Evolutionary conservation across 2,888 invertebrate species (phyloP), one percentile per base, ranked within the genome.

Genomic region (Chymomyza caudatula): DNA sequence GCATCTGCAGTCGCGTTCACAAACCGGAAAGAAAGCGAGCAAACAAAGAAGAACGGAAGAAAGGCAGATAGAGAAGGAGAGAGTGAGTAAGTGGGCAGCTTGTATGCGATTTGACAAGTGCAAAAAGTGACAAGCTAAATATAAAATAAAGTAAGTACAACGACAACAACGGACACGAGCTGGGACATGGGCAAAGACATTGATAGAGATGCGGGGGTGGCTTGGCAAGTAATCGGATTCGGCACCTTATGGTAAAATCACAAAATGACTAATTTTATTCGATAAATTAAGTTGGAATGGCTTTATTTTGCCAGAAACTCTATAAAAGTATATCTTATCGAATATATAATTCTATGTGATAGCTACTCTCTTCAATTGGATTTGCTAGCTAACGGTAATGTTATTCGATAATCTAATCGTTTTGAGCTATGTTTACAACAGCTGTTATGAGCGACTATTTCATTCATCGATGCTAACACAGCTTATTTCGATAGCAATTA

Each of bases 1-100:
- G 90, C 96, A 95, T 85, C 96, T 94, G 85, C 8, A 58, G 73
- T 53, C 47, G 59, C 20, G 55, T 54, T 29, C 60, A n/a, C 42
- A 49, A 43, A 54, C 37, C 44, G 44, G 42, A 25, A 42, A 57
- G 22, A 56, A 37, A 59, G 60, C n/a, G 25, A 11, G 64, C 19
- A 67, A 63, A 60, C 62, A 66, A 29, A 80, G 58, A 65, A 65
- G 56, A 70, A 74, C 2, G 44, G 13, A 47, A 47, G 44, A 47
- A 15, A 17, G 11, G 19, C 20, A 51, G 20, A 37, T 17, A 51
- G 51, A 17, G 51, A 51, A 20, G 44, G 44, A 44, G 44, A 51
- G 20, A 51, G 5, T 20, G 20, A 51, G 20, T 69, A 60, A 67
- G n/a, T 22, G 22, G 20, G 13, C 8, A 23, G 55, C 51, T 51